phyloP scores from a whole-genome alignment of 2,113 vertebrate species.

The Catharus bicknelli region DNA sequence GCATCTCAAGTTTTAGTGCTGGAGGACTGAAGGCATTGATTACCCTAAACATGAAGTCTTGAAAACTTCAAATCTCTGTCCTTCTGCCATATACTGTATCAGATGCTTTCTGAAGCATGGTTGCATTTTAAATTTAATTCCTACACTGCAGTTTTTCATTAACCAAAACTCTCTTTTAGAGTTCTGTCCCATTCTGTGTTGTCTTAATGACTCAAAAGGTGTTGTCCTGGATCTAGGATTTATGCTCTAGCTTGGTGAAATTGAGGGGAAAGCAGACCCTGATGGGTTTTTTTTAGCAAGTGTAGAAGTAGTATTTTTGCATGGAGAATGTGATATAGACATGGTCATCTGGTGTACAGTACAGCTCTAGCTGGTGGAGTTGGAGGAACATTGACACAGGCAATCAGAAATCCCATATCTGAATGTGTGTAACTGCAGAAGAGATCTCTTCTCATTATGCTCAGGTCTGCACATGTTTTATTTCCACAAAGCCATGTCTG shows the following conservation, averaged over 20 bases:
- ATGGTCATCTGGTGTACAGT: neutral
- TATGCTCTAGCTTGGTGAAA: neutral
- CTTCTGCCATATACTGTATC: neutral
- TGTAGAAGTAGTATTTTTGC: neutral
- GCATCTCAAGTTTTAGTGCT: neutral
- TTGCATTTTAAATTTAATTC: neutral
- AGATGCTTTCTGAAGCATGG: neutral
- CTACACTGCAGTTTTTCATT: neutral
- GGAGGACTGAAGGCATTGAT: neutral
- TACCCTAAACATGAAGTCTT: neutral
- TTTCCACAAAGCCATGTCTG: neutral
- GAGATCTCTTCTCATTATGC: neutral
- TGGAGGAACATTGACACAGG: rapidly evolving
- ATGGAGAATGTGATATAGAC: neutral
- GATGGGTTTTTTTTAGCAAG: neutral
- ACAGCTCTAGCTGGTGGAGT: neutral
- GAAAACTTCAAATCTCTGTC: neutral
- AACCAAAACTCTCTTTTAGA: neutral
- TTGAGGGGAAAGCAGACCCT: neutral
- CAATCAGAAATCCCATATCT: neutral
- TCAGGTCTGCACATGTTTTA: neutral
- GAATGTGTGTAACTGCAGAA: neutral
- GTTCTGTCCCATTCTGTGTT: neutral
- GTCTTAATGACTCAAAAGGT: neutral
- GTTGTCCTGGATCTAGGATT: neutral